phyloP scores from a whole-genome alignment of 2,888 invertebrate species.

The Plebejus argus region DNA sequence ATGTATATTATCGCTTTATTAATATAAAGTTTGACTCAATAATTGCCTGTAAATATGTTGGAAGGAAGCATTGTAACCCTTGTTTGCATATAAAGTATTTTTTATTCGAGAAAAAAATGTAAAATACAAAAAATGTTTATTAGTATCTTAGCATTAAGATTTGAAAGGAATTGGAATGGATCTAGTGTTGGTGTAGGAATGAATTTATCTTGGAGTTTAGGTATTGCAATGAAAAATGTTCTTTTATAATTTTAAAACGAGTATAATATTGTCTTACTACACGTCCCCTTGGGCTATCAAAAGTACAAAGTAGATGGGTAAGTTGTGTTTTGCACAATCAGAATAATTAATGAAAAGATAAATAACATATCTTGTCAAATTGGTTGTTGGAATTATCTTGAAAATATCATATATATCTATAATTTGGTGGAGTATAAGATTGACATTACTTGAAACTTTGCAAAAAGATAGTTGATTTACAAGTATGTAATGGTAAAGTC shows the following conservation, averaged over 20 bases:
- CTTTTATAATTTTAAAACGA: background rate
- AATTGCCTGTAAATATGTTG: slow-evolving; percentile 40
- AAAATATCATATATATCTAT: background rate
- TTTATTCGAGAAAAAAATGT: slow-evolving; percentile 24
- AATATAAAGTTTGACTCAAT: slow-evolving; percentile 23
- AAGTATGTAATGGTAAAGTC: too few relatives aligned
- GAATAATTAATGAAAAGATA: background rate
- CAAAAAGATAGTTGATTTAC: background rate
- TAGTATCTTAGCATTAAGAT: slow-evolving; percentile 45
- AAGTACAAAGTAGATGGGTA: slow-evolving; percentile 58
- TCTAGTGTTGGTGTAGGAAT: background rate
- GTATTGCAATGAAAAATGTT: background rate
- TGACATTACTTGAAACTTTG: background rate
- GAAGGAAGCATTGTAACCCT: slow-evolving; percentile 24
- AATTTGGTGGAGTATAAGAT: background rate
- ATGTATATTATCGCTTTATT: slow-evolving; percentile 23
- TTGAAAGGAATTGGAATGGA: slow-evolving; percentile 62
- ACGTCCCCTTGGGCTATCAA: slow-evolving; percentile 49
- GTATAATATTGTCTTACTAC: background rate
- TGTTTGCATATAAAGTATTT: slow-evolving; percentile 30
- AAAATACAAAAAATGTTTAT: slow-evolving; percentile 28
- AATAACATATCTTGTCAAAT: slow-evolving; percentile 1
- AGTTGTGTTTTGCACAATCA: slow-evolving; percentile 37
- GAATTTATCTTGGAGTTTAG: background rate
- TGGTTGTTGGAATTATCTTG: background rate